Base-by-base conservation (phyloP, 2,797 vertebrate species). In the Enteromius treurensis region DNA sequence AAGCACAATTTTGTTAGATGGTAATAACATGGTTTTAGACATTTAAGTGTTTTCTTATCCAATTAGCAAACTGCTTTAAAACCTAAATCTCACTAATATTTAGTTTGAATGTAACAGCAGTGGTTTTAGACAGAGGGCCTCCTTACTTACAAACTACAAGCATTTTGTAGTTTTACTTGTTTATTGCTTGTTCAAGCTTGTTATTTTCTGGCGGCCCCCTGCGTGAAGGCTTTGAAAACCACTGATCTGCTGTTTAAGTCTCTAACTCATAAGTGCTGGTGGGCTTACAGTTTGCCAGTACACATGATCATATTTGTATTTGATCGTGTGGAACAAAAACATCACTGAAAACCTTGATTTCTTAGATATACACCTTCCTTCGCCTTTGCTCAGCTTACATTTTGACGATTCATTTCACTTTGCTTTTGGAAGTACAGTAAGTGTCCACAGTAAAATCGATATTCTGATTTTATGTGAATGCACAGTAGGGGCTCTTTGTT, bases 381-480 rank as follows among this genome's bases (percentile, higher is more conserved):
- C 13, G 6, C 13, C 8, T 68, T 53, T 47, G 17, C 55, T 70
- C 34, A 55, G 67, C 37, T 58, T 10, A 21, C 13, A 2, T 40
- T 71, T 19, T 62, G 53, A 47, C 42, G 21, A 40, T 49, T 73
- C 37, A 69, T 84, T 71, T 64, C 26, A 45, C 65, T 62, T 58
- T 81, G 51, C 85, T 83, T 77, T 60, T 53, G 55, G 81, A 74
- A 77, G 80, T 42, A 68, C n/a, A 26, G 21, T 79, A 84, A 86
- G 81, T 82, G 81, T 75, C 62, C 47, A 58, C 70, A 82, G 76
- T 84, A 88, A 32, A 86, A 86, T 76, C 40, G 55, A 55, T 40
- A 40, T n/a, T 78, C 26, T 73, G 80, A 70, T 81, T 62, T 47
- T 77, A 70, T 78, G 76, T 85, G 77, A 81, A 68, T 85, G 83